Evolutionary conservation across 2,888 invertebrate genomes (phyloP), one percentile per base, ranked within the genome.

Genomic region (Sesia apiformis): DNA sequence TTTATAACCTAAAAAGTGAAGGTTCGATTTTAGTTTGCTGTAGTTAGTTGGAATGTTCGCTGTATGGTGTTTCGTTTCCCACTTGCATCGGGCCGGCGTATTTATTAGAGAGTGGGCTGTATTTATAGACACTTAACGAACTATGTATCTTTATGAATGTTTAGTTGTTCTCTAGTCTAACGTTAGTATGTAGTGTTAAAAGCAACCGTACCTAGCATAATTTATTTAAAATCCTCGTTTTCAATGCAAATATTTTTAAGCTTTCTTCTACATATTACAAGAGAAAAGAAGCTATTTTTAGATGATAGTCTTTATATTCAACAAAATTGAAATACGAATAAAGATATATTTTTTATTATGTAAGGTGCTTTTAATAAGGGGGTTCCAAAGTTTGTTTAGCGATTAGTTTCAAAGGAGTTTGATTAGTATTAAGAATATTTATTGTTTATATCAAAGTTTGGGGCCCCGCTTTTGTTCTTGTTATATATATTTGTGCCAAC

Each of bases 111-210:
- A 73, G 74, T 76, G 72, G 78, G 70, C 71, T 77, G 72, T 83
- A 75, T 78, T 74, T 78, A 71, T 72, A 65, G 56, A 63, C 65
- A 67, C 66, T 64, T 69, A 61, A 69, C 70, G 66, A 60, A 74
- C 70, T 46, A 66, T 76, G 74, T 76, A 73, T 81, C 68, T 81
- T 65, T 81, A 76, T 72, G 67, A 75, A 79, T 72, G 76, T 79
- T 81, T 78, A 80, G 75, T 83, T 84, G 67, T 75, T 81, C 78
- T 87, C 87, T 88, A 88, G 87, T 88, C 87, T 86, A 83, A 79
- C 74, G 68, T 77, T 85, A 83, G 81, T 67, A 65, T 75, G 65
- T 80, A 77, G 69, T 71, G 23, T 4, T 43, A 5, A 46, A 8
- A 46, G 6, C 8, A 6, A 43, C n/a, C 8, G 8, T 46, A 46